A percentile compares a stretch with the other conserved stretches of the same genome.
These are phyloP conservation scores for Tetraodon nigroviridis DNA, from an alignment of 2,113 vertebrate genomes.

Conservation along the genomic window DNA sequence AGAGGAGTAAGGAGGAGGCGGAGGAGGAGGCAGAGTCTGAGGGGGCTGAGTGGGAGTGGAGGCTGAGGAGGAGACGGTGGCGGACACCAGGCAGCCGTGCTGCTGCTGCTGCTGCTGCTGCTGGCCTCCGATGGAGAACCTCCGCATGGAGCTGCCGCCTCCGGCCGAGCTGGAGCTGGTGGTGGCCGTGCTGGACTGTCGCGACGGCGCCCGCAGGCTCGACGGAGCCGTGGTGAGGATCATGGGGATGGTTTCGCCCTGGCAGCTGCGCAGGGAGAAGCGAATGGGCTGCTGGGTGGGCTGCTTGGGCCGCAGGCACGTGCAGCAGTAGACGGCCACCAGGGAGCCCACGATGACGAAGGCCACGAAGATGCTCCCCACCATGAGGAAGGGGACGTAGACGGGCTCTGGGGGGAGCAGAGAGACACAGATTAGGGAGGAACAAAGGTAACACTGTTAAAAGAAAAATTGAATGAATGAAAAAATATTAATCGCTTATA, in stretches of 20 bases:
- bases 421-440: slow-evolving; percentile 8
- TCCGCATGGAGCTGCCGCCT: slow-evolving; percentile 78
- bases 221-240: slow-evolving; percentile 83
- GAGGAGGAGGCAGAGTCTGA: slow-evolving; percentile 69
- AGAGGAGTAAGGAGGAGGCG: slow-evolving; percentile 79
- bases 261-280: slow-evolving; percentile 89
- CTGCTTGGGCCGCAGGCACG: slow-evolving; percentile 92
- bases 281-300: slow-evolving; percentile 86
- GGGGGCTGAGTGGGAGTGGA: slow-evolving; percentile 56
- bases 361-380: slow-evolving; percentile 94
- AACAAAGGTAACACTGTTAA: neutral
- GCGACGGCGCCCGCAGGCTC: slow-evolving; percentile 83
- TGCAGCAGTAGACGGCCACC: slow-evolving; percentile 95
- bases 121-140: slow-evolving; percentile 83
- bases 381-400: slow-evolving; percentile 95
- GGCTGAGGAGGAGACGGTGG: slow-evolving; percentile 60
- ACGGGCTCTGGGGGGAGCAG: slow-evolving; percentile 80
- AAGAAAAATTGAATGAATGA: neutral
- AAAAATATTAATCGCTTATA: too few relatives aligned
- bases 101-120: slow-evolving; percentile 70
- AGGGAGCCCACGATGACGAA: slow-evolving; percentile 92
- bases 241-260: slow-evolving; percentile 97
- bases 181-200: slow-evolving; percentile 91
- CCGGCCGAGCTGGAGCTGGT: slow-evolving; percentile 88
- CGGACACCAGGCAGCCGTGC: slow-evolving; percentile 72